Conservation (phyloP, 2,888 invertebrate genomes). For the Eudasyphora cyanicolor region DNA sequence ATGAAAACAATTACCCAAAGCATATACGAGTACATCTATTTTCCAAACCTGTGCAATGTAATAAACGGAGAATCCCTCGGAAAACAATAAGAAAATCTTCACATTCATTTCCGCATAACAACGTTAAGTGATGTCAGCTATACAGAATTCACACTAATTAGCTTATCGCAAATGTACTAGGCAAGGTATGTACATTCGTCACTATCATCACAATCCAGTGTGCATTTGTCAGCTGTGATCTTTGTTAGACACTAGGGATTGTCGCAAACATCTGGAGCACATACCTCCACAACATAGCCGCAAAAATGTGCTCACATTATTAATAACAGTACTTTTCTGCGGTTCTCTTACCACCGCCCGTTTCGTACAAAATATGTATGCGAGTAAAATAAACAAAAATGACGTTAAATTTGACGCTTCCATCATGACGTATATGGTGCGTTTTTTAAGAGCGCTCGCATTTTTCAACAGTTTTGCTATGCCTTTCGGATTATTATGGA, state of each 20-base stretch:
- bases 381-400: constrained; percentile 1
- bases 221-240: too few species aligned
- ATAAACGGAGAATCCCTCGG: too few species aligned
- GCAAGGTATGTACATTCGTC: too few species aligned
- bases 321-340: not conserved
- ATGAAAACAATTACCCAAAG: too few species aligned
- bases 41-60: too few species aligned
- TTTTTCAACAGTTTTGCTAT: not conserved
- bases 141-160: too few species aligned
- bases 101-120: too few species aligned
- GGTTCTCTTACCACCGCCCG: not conserved
- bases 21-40: too few species aligned
- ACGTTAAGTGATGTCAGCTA: too few species aligned
- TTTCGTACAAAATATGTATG: not conserved
- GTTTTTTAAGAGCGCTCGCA: not conserved
- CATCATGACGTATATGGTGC: constrained; percentile 43
- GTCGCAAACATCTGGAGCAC: not conserved
- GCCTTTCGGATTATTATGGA: not conserved
- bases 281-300: not conserved
- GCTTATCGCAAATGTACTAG: too few species aligned
- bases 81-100: too few species aligned
- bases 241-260: not conserved
- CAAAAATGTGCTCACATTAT: not conserved
- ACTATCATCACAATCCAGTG: too few species aligned
- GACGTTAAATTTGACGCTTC: constrained; percentile 37